Conservation (phyloP, 2,113 vertebrate genomes). For the Heteronetta atricapilla region DNA sequence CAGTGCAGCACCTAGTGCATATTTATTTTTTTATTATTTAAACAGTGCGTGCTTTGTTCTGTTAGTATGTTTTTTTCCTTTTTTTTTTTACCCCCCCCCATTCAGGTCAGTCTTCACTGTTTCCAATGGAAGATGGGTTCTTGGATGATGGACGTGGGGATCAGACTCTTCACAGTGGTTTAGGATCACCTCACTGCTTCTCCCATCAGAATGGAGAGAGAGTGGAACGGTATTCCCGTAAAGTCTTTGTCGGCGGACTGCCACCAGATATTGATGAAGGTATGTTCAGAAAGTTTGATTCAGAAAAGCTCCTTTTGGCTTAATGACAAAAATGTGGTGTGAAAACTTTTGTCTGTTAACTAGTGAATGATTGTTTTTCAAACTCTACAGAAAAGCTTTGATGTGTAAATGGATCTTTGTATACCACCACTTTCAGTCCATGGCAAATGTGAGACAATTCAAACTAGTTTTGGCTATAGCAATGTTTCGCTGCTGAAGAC, state of each 20-base stretch:
- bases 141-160: conserved; percentile 94
- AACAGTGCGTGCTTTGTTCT: conserved; percentile 33
- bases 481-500: background rate
- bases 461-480: background rate
- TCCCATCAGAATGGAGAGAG: conserved; percentile 97
- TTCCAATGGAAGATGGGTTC: conserved; percentile 98
- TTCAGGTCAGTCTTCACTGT: conserved; percentile 94
- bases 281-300: conserved; percentile 39
- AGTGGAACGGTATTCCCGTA: conserved; percentile 95
- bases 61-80: conserved; percentile 60
- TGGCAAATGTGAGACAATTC: background rate
- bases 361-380: background rate
- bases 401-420: background rate
- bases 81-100: background rate
- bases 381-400: background rate
- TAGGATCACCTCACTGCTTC: conserved; percentile 96
- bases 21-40: background rate
- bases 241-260: conserved; percentile 96
- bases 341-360: background rate
- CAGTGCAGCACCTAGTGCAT: background rate
- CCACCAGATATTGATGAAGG: conserved; percentile 99
- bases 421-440: background rate
- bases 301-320: background rate
- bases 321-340: background rate
- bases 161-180: conserved; percentile 87